These are phyloP conservation scores for Hydrozoanthus tunicans DNA, from an alignment of 64 coral and sea anemone species.

Conservation along the genomic window DNA sequence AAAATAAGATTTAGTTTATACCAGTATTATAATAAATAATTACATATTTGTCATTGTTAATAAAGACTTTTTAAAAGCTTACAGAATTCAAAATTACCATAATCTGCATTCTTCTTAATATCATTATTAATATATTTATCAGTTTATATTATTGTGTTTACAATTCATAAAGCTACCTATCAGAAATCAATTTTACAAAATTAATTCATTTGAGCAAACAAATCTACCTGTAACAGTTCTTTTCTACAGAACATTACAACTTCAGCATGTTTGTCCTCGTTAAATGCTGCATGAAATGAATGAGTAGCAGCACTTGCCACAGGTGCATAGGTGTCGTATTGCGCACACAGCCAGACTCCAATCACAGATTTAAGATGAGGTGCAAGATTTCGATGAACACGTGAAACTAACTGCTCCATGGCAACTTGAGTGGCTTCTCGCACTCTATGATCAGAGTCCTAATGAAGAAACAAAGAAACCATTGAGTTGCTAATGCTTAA, in stretches of 20 bases:
- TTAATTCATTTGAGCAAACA: background rate
- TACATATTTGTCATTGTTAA: too few species aligned
- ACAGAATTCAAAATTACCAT: background rate
- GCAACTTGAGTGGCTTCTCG: constrained; percentile 94
- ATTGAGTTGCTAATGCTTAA: background rate
- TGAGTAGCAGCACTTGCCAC: constrained; percentile 73
- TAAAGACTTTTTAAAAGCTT: too few species aligned
- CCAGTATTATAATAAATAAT: too few species aligned
- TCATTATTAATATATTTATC: too few species aligned
- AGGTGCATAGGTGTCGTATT: constrained; percentile 86
- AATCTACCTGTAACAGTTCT: constrained; percentile 71
- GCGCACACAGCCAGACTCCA: constrained; percentile 90
- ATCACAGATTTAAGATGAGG: constrained; percentile 85
- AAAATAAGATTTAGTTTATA: too few species aligned
- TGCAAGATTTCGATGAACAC: constrained; percentile 87
- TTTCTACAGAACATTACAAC: constrained; percentile 87
- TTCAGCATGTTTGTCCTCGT: constrained; percentile 68
- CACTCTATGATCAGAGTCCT: constrained; percentile 96
- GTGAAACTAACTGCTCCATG: constrained; percentile 89
- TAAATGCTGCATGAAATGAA: constrained; percentile 82
- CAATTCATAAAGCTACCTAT: too few species aligned
- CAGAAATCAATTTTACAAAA: too few species aligned
- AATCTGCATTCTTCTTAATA: background rate
- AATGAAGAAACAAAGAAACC: background rate
- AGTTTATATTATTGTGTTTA: too few species aligned